Conservation (phyloP, 1,140 invertebrate species). For the Apocrypta bakeri region DNA sequence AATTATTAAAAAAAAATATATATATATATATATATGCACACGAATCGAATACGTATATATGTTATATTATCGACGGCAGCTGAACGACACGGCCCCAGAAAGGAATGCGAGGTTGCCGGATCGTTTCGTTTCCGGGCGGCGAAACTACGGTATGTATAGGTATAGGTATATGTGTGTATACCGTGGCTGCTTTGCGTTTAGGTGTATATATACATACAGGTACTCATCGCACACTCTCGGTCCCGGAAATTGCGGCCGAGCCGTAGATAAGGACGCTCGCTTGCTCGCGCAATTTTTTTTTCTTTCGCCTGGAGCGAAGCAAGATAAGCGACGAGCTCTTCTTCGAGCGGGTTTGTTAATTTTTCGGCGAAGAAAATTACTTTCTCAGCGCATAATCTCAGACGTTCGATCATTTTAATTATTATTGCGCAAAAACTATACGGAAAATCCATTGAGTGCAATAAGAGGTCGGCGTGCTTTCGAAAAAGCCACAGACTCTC, state of each 20-base stretch:
- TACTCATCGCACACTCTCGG: neutral
- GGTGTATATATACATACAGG: neutral
- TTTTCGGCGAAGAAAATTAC: too few species aligned
- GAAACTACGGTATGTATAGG: too few species aligned
- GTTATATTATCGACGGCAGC: neutral
- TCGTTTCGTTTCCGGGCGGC: slow-evolving; percentile 55
- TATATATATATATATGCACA: too few species aligned
- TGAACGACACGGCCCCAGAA: slow-evolving; percentile 19
- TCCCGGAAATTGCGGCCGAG: slow-evolving; percentile 38
- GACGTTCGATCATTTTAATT: neutral
- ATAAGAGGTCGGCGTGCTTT: too few species aligned
- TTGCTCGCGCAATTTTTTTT: neutral
- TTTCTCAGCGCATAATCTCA: neutral
- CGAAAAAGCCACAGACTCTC: too few species aligned
- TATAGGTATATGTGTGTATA: too few species aligned
- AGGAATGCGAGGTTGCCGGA: slow-evolving; percentile 56
- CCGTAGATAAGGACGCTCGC: slow-evolving; percentile 26
- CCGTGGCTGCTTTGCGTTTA: neutral
- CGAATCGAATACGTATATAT: too few species aligned
- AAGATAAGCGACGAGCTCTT: too few species aligned
- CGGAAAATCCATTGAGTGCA: neutral
- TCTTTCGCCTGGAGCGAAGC: too few species aligned
- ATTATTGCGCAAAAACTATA: neutral
- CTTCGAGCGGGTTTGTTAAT: too few species aligned
- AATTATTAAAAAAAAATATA: too few species aligned